phyloP scores from a whole-genome alignment of 1,140 invertebrate species.

The Panagrolaimus sp. region DNA sequence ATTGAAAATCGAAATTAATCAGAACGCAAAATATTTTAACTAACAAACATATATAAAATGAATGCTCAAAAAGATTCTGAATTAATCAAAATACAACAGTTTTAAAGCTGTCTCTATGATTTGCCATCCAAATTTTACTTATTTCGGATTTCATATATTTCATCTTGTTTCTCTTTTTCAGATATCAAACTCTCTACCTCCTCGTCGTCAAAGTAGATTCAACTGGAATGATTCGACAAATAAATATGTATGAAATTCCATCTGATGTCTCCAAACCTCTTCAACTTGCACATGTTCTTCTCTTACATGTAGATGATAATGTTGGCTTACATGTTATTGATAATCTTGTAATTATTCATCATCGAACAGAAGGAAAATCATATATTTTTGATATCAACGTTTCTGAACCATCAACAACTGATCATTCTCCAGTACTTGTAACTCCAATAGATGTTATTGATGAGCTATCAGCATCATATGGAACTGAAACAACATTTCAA shows the following conservation, averaged over 20 bases:
- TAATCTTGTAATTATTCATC: slow-evolving; percentile 28
- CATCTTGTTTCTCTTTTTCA: slow-evolving; percentile 14
- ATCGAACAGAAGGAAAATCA: slow-evolving; percentile 14
- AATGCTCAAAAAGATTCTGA: no score
- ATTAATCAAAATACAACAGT: no score
- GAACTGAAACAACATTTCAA: not conserved
- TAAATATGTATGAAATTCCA: slow-evolving; percentile 19
- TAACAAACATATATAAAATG: no score
- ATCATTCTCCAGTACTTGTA: not conserved
- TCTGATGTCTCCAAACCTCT: not conserved
- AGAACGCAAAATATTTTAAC: no score
- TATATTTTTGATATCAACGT: slow-evolving; percentile 35
- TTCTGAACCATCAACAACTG: not conserved
- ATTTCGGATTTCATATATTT: no score
- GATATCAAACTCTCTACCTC: slow-evolving; percentile 19
- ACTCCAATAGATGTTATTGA: not conserved
- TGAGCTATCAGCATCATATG: not conserved
- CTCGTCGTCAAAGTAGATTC: slow-evolving; percentile 17
- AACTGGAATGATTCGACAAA: slow-evolving; percentile 12
- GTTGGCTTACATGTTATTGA: slow-evolving; percentile 31
- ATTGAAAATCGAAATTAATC: no score
- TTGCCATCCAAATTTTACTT: no score
- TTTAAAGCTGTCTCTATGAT: no score
- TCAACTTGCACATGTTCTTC: slow-evolving; percentile 14
- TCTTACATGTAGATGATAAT: slow-evolving; percentile 10